These are phyloP conservation scores for Acanthosepion lycidas DNA, from an alignment of 2,888 invertebrate genomes.

Conservation along the genomic window DNA sequence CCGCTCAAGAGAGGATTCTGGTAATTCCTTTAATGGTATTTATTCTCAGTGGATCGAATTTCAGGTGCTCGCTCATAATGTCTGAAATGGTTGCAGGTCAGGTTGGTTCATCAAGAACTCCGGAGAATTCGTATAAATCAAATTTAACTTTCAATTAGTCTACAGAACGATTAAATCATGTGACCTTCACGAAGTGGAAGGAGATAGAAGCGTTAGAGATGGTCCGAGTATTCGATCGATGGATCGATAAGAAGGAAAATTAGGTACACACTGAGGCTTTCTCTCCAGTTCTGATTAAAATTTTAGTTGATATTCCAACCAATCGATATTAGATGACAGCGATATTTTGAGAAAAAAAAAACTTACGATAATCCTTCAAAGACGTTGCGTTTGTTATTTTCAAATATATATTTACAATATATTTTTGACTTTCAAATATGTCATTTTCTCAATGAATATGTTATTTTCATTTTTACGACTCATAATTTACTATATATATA, in stretches of 20 bases:
- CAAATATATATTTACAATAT: too few relatives aligned
- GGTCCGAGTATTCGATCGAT: background rate
- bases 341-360: background rate
- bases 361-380: too few relatives aligned
- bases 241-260: background rate
- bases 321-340: background rate
- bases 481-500: too few relatives aligned
- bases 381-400: too few relatives aligned
- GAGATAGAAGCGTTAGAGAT: background rate
- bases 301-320: background rate
- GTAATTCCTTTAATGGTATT: background rate
- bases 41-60: background rate
- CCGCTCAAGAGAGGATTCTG: background rate
- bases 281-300: background rate
- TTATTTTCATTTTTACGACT: too few relatives aligned
- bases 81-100: background rate
- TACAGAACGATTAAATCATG: background rate
- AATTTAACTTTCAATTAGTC: slow-evolving; percentile 22
- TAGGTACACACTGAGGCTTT: background rate
- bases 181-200: background rate
- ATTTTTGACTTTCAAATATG: too few relatives aligned
- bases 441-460: too few relatives aligned
- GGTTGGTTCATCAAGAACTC: background rate
- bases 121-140: background rate
- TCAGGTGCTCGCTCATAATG: background rate